phyloP scores from a whole-genome alignment of 2,797 vertebrate genomes.

The Kryptolebias ocellatus region DNA sequence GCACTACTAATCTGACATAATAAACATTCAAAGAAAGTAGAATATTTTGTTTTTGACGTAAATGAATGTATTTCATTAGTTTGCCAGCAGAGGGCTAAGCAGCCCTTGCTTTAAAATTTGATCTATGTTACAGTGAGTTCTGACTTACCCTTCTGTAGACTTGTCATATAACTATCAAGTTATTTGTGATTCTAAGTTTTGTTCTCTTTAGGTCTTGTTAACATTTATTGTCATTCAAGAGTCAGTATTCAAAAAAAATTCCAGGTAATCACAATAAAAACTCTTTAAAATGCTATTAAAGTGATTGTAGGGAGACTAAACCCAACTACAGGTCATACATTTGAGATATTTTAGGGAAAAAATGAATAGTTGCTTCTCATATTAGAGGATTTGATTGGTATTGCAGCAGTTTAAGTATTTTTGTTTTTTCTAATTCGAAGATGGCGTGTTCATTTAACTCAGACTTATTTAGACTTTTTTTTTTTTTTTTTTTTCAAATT shows the following conservation, averaged over 20 bases:
- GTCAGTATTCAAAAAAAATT: neutral
- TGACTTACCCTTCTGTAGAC: constrained; percentile 7
- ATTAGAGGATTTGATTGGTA: too few relatives aligned
- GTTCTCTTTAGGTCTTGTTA: neutral
- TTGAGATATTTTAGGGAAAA: too few relatives aligned
- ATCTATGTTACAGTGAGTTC: neutral
- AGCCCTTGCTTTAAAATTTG: constrained; percentile 39
- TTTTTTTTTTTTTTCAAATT: too few relatives aligned
- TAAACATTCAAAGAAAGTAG: neutral
- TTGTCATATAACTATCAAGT: neutral
- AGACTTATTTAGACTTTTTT: too few relatives aligned
- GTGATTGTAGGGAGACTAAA: neutral
- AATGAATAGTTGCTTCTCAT: too few relatives aligned
- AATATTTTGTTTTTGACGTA: neutral
- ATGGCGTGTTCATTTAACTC: too few relatives aligned
- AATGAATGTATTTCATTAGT: constrained; percentile 33
- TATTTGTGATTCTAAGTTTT: neutral
- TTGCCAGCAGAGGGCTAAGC: constrained; percentile 79
- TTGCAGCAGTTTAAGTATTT: too few relatives aligned
- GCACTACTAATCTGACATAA: neutral
- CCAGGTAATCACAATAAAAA: neutral
- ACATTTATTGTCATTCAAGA: neutral
- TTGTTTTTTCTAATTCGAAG: too few relatives aligned
- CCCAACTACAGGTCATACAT: neutral
- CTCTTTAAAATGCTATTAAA: neutral